Percentiles rank a stretch among this genome's conserved stretches.
Conservation (phyloP, 1,140 invertebrate genomes). For the Onthophagus taurus region DNA sequence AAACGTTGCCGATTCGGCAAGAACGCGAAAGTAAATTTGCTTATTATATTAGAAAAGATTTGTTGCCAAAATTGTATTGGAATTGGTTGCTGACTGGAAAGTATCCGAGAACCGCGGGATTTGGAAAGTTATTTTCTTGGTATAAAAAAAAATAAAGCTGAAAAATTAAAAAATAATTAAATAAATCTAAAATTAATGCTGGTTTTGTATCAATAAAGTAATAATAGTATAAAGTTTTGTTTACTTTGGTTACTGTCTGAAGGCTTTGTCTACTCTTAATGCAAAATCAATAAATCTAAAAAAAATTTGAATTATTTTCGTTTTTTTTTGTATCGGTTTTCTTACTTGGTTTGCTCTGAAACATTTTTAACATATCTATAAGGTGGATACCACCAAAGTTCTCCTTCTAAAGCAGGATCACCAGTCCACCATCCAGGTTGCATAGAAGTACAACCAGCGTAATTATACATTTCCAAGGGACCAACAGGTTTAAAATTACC, state of each 20-base stretch:
- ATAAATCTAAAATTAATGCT: background rate
- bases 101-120: background rate
- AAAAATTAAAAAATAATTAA: background rate
- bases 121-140: background rate
- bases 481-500: constrained; percentile 25
- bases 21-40: background rate
- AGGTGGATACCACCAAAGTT: constrained; percentile 21
- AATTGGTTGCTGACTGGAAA: background rate
- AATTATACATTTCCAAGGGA: constrained; percentile 28
- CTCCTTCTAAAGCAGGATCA: constrained; percentile 19
- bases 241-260: constrained; percentile 14
- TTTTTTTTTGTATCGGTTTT: constrained; percentile 2
- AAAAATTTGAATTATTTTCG: constrained; percentile 1
- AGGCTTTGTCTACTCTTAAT: constrained; percentile 19
- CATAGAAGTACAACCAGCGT: constrained; percentile 26
- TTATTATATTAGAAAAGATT: background rate
- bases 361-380: constrained; percentile 9
- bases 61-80: constrained; percentile 6
- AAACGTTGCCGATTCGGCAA: background rate
- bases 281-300: constrained; percentile 17
- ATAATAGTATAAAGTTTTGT: too few relatives aligned
- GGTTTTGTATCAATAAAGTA: too few relatives aligned
- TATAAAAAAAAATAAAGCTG: background rate
- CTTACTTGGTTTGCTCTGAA: constrained; percentile 1
- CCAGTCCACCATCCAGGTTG: constrained; percentile 24